These are phyloP conservation scores for Selene dorsalis DNA, from an alignment of 2,797 vertebrate genomes.

Conservation along the genomic window DNA sequence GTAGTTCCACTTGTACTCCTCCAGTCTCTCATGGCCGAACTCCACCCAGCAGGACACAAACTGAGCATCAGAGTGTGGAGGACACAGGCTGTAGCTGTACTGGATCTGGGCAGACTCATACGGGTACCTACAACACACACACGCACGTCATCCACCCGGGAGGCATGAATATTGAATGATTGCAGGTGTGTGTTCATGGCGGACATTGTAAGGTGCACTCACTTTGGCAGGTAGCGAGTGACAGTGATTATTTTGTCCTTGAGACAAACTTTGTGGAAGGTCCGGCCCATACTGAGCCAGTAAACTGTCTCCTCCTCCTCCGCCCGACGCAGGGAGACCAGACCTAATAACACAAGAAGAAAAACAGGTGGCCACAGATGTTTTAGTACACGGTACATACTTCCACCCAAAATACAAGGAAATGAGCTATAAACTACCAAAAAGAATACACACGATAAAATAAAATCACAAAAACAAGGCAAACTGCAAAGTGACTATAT, in stretches of 20 bases:
- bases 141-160: not conserved
- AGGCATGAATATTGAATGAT: not conserved
- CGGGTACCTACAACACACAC: conserved; percentile 85
- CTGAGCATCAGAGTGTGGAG: conserved; percentile 91
- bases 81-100: conserved; percentile 97
- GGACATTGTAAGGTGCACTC: conserved; percentile 65
- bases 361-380: not conserved
- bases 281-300: conserved; percentile 98
- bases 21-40: conserved; percentile 94
- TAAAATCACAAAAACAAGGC: too few species aligned
- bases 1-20: conserved; percentile 99
- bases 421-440: too few species aligned
- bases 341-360: conserved; percentile 79
- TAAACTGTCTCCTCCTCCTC: conserved; percentile 93
- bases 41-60: conserved; percentile 98
- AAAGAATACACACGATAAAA: too few species aligned
- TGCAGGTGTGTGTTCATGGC: not conserved
- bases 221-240: conserved; percentile 98
- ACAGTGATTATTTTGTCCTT: conserved; percentile 99
- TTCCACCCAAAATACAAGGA: too few species aligned
- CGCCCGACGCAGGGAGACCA: conserved; percentile 90
- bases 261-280: conserved; percentile 96
- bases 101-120: conserved; percentile 96
- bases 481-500: too few species aligned
- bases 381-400: not conserved